phyloP scores from a whole-genome alignment of 1,140 invertebrate species.

The Papilio dardanus region DNA sequence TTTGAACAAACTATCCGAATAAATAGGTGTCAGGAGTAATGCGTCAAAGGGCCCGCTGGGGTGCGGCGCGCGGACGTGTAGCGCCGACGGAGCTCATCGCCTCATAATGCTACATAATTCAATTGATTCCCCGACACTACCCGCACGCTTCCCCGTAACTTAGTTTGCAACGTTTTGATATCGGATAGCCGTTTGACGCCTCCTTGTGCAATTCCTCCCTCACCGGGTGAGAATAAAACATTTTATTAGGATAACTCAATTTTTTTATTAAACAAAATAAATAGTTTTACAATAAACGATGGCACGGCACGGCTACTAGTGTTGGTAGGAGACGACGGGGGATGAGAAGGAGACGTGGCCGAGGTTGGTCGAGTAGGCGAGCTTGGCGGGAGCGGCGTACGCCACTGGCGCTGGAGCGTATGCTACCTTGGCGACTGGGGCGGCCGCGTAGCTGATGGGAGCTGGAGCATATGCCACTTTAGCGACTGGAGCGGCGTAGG shows the following conservation, averaged over 20 bases:
- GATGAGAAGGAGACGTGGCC: conserved; percentile 64
- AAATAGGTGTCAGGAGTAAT: conserved; percentile 77
- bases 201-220: conserved; percentile 65
- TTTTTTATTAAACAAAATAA: conserved; percentile 65
- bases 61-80: conserved; percentile 71
- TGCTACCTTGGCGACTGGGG: conserved; percentile 49
- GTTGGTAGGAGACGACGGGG: conserved; percentile 63
- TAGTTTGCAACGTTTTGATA: conserved; percentile 80
- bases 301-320: conserved; percentile 52
- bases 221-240: conserved; percentile 55
- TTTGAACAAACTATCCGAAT: conserved; percentile 62
- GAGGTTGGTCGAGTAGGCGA: conserved; percentile 46
- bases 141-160: conserved; percentile 77
- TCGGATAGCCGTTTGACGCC: conserved; percentile 76
- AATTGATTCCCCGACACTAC: conserved; percentile 80
- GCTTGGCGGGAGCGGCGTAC: conserved; percentile 46
- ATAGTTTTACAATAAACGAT: conserved; percentile 43
- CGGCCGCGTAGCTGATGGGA: conserved; percentile 48
- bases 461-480: conserved; percentile 45
- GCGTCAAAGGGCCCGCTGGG: conserved; percentile 65
- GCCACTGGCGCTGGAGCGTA: conserved; percentile 54
- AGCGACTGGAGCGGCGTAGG: conserved; percentile 49
- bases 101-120: conserved; percentile 81
- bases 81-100: conserved; percentile 72
- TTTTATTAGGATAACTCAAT: conserved; percentile 47